Percentiles rank a stretch among this genome's conserved stretches.
These are phyloP conservation scores for Rhabdophis nuchalis DNA, from an alignment of 2,797 vertebrate species.

Conservation along the genomic window DNA sequence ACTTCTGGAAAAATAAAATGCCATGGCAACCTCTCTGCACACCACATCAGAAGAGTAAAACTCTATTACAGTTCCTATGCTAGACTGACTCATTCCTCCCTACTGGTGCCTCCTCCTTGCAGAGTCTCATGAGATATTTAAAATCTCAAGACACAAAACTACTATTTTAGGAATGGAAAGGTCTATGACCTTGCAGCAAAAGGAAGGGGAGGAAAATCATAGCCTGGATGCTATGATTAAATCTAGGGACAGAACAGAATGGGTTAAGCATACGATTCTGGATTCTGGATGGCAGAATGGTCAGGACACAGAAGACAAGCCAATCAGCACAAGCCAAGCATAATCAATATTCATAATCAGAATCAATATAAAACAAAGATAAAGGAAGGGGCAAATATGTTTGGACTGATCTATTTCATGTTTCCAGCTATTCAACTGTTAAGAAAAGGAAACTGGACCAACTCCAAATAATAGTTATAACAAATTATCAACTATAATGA, in stretches of 20 bases:
- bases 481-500: background rate
- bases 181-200: background rate
- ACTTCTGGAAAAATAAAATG: background rate
- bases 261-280: background rate
- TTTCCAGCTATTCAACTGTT: background rate
- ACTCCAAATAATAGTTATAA: background rate
- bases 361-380: background rate
- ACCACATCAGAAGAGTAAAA: background rate
- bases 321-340: background rate
- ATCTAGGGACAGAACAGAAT: background rate
- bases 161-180: conserved; percentile 10
- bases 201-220: background rate
- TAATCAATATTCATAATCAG: background rate
- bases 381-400: background rate
- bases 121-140: conserved; percentile 1
- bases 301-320: background rate
- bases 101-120: background rate
- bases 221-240: background rate
- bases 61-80: background rate
- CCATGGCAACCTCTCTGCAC: background rate
- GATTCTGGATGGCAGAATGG: background rate
- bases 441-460: background rate
- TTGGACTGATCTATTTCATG: background rate
- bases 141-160: background rate
- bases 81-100: background rate